Evolutionary conservation across 1,140 invertebrate species (phyloP), one percentile per base, ranked within the genome.

Genomic region (Cherax quadricarinatus): DNA sequence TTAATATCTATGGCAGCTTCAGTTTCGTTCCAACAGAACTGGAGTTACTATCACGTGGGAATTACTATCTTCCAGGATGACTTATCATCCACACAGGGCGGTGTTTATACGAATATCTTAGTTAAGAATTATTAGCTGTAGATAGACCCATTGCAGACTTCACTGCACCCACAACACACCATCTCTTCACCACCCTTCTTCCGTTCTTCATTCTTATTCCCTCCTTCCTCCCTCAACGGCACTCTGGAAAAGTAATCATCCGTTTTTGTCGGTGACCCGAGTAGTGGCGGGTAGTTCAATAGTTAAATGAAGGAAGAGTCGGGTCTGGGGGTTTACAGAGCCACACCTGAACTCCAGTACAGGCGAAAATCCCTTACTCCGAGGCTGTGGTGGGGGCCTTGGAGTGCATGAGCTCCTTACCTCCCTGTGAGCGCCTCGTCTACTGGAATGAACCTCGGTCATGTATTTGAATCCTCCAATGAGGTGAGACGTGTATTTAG

Each of bases 401-500:
- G 41, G 70, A 21, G 70, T 24, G 70, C 7, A n/a, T 5, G 12
- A n/a, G 70, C 70, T 14, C 24, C 1, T 9, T 6, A 12, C n/a
- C 18, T 12, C n/a, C 70, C 24, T 21, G 3, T 21, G 0, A 12
- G 24, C 49, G 49, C 75, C 41, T 10, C 30, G 41, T 82, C 60
- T 82, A 30, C 14, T 89, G 88, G 84, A 84, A 89, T 89, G 88
- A 89, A 89, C 51, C 70, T 62, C 66, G 49, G 60, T 73, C 62
- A 41, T 83, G 80, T 89, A 89, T 89, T 89, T 89, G 88, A 89
- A 73, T 75, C 62, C 49, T 62, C 81, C 88, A 89, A 89, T 89
- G 88, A 89, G 88, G 88, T 89, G 80, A n/a, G 30, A 53, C 66
- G 62, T n/a, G 81, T 89, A 89, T 89, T 89, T 89, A 89, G 81